Base-by-base conservation (phyloP, 2,888 invertebrate genomes). In the Orthosia gracilis region DNA sequence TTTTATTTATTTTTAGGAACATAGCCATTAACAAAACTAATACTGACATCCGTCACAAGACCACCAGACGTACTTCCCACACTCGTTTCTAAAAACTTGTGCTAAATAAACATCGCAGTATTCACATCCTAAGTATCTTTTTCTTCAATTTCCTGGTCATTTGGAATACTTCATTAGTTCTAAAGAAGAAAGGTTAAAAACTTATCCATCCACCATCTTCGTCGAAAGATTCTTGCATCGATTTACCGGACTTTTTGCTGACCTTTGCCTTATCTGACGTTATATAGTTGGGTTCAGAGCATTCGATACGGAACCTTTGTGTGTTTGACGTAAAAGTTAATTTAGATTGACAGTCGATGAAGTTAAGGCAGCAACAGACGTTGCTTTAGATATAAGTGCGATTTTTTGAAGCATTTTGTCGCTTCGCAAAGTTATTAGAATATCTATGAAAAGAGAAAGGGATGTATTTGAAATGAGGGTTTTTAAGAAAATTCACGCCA, bases 181-280 rank as follows among this genome's bases (percentile, higher is more conserved):
- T n/a, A n/a, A n/a, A 68, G 76, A 77, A 82, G 63, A 63, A 58
- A 59, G 12, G 47, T 69, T 72, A 77, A 87, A 79, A 80, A 87
- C 69, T 55, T 69, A 77, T 65, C 50, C 49, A 52, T 55, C 70
- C 17, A 13, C 63, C 40, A 55, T 59, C 59, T 74, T 83, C 40
- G n/a, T 23, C 21, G 50, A 66, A 69, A 65, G 59, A 62, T 52
- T 54, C 54, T 78, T 73, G 66, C 64, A 72, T 69, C 49, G 55
- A 52, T 69, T 76, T 55, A 65, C 69, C 26, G 13, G 23, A 61
- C 68, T 85, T 85, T 85, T 84, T 85, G 54, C 54, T 71, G 21
- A 68, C 40, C 63, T 63, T 54, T 31, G 2, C 74, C 79, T 54
- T 84, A 71, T 66, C 18, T 0, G 75, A 59, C n/a, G 64, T 26